Base-by-base conservation (phyloP, 2,797 vertebrate genomes). In the Mormyrus hasselquistii region DNA sequence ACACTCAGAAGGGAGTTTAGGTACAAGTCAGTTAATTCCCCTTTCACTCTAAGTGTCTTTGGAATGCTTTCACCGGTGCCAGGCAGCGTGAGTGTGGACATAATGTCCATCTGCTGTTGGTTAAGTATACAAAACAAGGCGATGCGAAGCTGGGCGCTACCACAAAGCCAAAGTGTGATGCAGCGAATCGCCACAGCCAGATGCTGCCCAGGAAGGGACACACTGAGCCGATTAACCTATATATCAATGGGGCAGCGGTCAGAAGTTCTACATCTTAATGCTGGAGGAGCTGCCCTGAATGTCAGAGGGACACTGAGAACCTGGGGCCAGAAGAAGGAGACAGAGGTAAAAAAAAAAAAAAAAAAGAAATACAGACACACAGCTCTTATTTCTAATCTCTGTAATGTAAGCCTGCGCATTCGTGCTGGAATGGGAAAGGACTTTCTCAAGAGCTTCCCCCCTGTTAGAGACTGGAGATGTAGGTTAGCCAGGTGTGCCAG, bases 21-120 rank as follows among this genome's bases (percentile, higher is more conserved):
- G 62, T 93, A 92, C 94, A 93, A 91, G 90, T 90, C 93, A 93
- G 91, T 92, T 94, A 92, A 92, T 93, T 95, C 94, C 93, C 94
- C 4, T 94, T 94, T 82, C 92, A 93, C 91, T 91, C 90, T 95
- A 95, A 95, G 93, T 93, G 90, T 92, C 92, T 93, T 10, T 92
- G 94, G 95, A 95, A 95, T 95, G 94, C 92, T 91, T 90, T 91
- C 92, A 92, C 92, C 90, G 91, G 88, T 91, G 90, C 25, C 69
- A 16, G 34, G 57, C 73, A 22, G 29, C 34, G 57, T 34, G 6
- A 79, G 79, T 89, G 44, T 79, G 59, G 57, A 16, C 53, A 65
- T 49, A n/a, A 8, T 57, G 25, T 85, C 82, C 8, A 49, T 55
- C 38, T 49, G 65, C 52, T 10, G 2, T 57, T 53, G 65, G 16